Conservation (phyloP, 1,140 invertebrate genomes). For the Orius insidiosus region DNA sequence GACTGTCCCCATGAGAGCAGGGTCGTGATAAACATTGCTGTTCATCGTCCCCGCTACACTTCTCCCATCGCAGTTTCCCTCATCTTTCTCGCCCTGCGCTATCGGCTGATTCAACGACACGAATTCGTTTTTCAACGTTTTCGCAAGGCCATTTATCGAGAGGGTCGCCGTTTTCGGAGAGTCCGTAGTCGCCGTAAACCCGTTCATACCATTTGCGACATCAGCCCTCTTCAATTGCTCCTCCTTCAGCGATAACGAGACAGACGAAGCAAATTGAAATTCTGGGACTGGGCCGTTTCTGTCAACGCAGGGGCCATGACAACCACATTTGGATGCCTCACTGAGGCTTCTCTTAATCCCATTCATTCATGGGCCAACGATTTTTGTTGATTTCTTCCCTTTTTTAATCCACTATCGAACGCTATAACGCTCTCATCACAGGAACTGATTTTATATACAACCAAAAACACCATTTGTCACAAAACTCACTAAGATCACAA, state of each 20-base stretch:
- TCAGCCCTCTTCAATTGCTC: not conserved
- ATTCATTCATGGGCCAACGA: conserved; percentile 22
- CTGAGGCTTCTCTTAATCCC: conserved; percentile 22
- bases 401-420: too few species aligned
- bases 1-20: too few species aligned
- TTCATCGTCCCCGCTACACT: too few species aligned
- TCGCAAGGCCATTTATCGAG: conserved; percentile 21
- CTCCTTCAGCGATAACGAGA: conserved; percentile 10
- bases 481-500: too few species aligned
- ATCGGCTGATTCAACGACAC: conserved; percentile 28
- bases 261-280: conserved; percentile 25
- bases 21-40: too few species aligned
- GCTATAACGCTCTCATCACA: too few species aligned
- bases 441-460: too few species aligned
- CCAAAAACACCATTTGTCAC: too few species aligned
- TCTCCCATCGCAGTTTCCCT: conserved; percentile 2
- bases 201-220: conserved; percentile 16
- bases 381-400: too few species aligned
- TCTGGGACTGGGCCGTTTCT: conserved; percentile 42
- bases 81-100: conserved; percentile 11
- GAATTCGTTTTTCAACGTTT: conserved; percentile 22
- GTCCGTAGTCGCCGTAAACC: conserved; percentile 13
- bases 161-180: conserved; percentile 21
- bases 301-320: conserved; percentile 57
- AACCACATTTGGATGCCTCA: conserved; percentile 39